phyloP scores from a whole-genome alignment of 2,113 vertebrate genomes.

The rat (Rattus norvegicus) region DNA sequence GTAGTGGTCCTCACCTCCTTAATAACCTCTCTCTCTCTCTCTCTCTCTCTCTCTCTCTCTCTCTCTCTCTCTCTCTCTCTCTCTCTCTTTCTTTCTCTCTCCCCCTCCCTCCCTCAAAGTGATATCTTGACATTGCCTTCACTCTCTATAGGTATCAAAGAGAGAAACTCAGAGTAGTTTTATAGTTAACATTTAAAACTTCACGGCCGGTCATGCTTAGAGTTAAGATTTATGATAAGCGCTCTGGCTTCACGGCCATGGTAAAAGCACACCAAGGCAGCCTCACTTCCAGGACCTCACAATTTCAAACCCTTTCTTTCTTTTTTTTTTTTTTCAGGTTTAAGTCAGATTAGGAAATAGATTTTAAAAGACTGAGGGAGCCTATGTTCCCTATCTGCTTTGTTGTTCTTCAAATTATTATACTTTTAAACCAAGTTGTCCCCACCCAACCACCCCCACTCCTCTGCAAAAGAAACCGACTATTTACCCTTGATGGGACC shows the following conservation, averaged over 20 bases:
- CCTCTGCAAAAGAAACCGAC: not conserved
- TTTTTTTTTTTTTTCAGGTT: slow-evolving; percentile 55
- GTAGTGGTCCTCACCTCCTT: not conserved
- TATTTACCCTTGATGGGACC: not conserved
- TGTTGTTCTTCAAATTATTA: not conserved
- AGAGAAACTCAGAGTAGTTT: slow-evolving; percentile 32
- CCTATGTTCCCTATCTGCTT: not conserved
- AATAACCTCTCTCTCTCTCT: not conserved
- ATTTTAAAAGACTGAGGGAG: not conserved
- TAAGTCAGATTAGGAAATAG: slow-evolving; percentile 49
- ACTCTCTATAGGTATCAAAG: slow-evolving; percentile 50
- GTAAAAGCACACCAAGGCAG: not conserved
- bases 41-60: not conserved
- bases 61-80: not conserved
- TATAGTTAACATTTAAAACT: not conserved
- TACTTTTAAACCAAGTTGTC: not conserved
- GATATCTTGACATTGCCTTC: not conserved
- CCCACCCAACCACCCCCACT: not conserved
- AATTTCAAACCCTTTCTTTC: slow-evolving; percentile 24
- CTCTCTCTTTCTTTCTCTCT: too few relatives aligned
- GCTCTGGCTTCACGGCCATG: slow-evolving; percentile 15
- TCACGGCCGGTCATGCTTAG: not conserved
- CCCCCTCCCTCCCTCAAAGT: too few relatives aligned
- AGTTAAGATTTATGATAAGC: slow-evolving; percentile 17
- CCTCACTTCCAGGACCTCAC: slow-evolving; percentile 11